Evolutionary conservation across 2,113 vertebrate genomes (phyloP), one percentile per base, ranked within the genome.

Genomic region (Callorhinus ursinus): DNA sequence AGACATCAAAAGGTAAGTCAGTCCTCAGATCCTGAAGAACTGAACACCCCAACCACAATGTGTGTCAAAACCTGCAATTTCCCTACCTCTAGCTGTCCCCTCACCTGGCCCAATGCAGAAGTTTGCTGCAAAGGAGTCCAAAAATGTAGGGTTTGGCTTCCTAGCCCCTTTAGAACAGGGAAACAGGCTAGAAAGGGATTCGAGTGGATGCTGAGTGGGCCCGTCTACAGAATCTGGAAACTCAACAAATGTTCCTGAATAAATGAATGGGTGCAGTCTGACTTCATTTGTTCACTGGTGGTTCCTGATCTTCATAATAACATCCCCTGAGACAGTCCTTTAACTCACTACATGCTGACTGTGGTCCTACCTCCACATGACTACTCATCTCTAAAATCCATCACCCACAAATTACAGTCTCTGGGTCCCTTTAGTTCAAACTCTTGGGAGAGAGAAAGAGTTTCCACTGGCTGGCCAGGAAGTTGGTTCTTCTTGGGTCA

Each of bases 51-150:
- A 33, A 18, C 31, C 4, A 4, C 57, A 4, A 19, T 0, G 0
- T 16, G 7, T 39, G 61, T 36, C 42, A 26, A 18, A 84, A 71
- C 39, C 21, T 4, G 2, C 42, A 24, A 3, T 39, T 19, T 69
- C 28, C 71, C 7, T 12, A 3, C 1, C 1, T 51, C n/a, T 16
- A 12, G 2, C 14, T 33, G 59, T 8, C 12, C 26, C 28, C 7
- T 65, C 33, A 26, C 22, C 7, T 7, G 51, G 6, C 67, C 42
- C 83, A 28, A 21, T 3, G 36, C 42, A 76, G 46, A 83, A 81
- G 4, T 19, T 51, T 4, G 36, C 31, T 57, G 4, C n/a, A 21
- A 15, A 22, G 19, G 22, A 42, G 13, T 53, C 42, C 59, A 19
- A 51, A 92, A 69, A 21, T 46, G 19, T 2, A 9, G 4, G 7